phyloP scores from a whole-genome alignment of 2,113 vertebrate genomes.

The Ceyx melanurus region DNA sequence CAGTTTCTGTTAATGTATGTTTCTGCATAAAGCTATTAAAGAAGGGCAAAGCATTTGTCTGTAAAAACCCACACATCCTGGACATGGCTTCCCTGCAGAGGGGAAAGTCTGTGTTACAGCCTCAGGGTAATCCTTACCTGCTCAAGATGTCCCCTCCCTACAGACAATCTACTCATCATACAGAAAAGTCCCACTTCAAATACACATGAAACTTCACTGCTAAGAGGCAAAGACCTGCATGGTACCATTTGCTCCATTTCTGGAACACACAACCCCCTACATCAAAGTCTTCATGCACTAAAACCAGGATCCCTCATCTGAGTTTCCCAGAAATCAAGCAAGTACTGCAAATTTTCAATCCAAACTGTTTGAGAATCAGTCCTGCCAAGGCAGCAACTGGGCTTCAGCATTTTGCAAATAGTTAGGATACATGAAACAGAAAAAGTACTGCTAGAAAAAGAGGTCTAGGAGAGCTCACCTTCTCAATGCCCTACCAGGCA shows the following conservation, averaged over 20 bases:
- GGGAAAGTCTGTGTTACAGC: not conserved
- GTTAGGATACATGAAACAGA: not conserved
- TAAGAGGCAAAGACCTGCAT: not conserved
- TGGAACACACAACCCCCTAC: not conserved
- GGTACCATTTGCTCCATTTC: not conserved
- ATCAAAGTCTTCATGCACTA: not conserved
- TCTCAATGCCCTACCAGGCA: not conserved
- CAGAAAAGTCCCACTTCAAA: not conserved
- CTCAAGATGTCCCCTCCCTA: not conserved
- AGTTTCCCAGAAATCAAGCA: not conserved
- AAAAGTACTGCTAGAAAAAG: not conserved
- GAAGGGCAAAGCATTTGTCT: not conserved
- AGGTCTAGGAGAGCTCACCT: not conserved
- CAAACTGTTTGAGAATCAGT: not conserved
- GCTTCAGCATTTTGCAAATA: not conserved
- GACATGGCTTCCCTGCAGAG: not conserved
- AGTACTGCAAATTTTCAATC: not conserved
- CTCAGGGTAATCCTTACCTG: not conserved
- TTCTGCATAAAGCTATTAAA: not conserved
- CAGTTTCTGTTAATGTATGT: not conserved
- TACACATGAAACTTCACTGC: not conserved
- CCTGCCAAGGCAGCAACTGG: not conserved
- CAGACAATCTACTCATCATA: not conserved
- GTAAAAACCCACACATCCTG: not conserved
- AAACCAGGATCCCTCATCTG: not conserved